Conservation (phyloP, 2,797 vertebrate species). For the Falco cherrug region DNA sequence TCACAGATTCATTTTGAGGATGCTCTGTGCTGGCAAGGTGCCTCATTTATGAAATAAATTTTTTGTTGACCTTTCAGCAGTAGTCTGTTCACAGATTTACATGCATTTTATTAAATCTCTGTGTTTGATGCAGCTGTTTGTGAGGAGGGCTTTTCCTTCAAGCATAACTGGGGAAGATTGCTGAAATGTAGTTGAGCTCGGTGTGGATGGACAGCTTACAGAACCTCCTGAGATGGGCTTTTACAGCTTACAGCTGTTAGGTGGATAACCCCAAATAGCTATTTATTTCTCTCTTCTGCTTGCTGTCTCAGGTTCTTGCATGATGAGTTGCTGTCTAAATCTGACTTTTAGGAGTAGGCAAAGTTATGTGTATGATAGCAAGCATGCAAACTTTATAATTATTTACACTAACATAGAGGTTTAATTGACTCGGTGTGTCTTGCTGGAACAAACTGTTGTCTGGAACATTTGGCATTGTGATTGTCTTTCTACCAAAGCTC, state of each 20-base stretch:
- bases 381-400: neutral
- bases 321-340: neutral
- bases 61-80: neutral
- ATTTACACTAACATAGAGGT: neutral
- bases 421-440: neutral
- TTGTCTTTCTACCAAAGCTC: neutral
- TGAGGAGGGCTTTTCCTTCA: neutral
- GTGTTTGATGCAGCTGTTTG: neutral
- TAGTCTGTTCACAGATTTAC: neutral
- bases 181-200: neutral
- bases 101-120: neutral
- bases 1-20: neutral
- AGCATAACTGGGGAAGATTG: neutral
- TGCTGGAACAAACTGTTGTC: neutral
- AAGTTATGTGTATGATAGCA: neutral
- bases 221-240: neutral
- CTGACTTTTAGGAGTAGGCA: neutral
- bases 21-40: neutral
- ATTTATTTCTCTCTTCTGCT: neutral
- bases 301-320: neutral
- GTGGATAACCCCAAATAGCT: neutral
- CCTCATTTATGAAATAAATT: neutral
- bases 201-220: neutral
- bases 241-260: neutral
- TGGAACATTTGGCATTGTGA: neutral